Conservation (phyloP, 2,113 vertebrate species). For the Gymnorhina tibicen region DNA sequence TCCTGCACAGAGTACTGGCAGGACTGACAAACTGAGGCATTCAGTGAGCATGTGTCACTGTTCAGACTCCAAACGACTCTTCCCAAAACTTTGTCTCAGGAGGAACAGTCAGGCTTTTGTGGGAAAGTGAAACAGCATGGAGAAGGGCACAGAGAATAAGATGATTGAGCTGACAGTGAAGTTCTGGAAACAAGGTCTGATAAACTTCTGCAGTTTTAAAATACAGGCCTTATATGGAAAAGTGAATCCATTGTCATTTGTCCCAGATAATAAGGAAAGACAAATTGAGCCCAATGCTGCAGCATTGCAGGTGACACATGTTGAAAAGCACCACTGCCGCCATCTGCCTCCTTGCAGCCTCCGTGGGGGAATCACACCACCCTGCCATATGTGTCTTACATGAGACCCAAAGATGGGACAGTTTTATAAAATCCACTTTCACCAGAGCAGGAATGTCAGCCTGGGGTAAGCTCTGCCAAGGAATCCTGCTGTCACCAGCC, state of each 20-base stretch:
- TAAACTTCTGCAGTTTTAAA: background rate
- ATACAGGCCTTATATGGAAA: background rate
- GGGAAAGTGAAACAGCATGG: background rate
- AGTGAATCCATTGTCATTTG: background rate
- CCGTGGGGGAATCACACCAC: background rate
- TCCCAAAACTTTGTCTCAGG: background rate
- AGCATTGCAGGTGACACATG: background rate
- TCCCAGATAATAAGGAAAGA: background rate
- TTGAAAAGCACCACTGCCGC: background rate
- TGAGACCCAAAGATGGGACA: background rate
- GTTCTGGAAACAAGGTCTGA: background rate
- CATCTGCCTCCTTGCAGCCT: background rate
- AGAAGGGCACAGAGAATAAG: background rate
- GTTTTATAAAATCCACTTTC: background rate
- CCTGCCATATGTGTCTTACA: background rate
- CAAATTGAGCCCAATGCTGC: background rate
- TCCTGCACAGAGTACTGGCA: background rate
- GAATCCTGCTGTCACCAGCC: background rate
- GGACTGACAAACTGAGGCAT: background rate
- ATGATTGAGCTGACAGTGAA: background rate
- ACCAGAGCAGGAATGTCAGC: background rate
- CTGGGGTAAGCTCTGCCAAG: background rate
- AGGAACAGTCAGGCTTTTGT: background rate
- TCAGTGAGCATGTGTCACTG: fast-evolving
- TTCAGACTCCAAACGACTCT: background rate